Base-by-base conservation (phyloP, 2,888 invertebrate species). In the Pristionchus arcanus region DNA sequence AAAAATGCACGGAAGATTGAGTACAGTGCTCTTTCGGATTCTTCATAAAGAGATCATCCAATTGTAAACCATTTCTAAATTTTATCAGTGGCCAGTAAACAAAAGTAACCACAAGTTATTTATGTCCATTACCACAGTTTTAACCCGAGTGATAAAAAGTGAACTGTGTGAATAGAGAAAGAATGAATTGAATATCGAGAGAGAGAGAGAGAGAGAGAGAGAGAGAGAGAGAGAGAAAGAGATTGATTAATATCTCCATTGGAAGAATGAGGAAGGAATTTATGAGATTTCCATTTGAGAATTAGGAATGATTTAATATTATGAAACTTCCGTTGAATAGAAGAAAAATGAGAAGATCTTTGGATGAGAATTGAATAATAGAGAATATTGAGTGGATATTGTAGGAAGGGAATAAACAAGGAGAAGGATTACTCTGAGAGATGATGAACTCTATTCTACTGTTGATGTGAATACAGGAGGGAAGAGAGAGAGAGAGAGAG, bases 391-490 rank as follows among this genome's bases (percentile, higher is more conserved):
- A n/a, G 68, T 25, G 68, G 68, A 25, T 68, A 28, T 74, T 74
- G 34, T 19, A 66, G 28, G n/a, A 49, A 16, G 42, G 42, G 49
- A 53, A 81, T 34, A 34, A 37, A 74, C 37, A 74, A 28, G 21
- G 71, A 37, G 71, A 74, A 49, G 34, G 28, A n/a, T 71, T 28
- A 71, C 28, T 34, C 31, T 42, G 49, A n/a, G n/a, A 13, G n/a
- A 49, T 49, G 19, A 15, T 81, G 81, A 49, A 81, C 81, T 53
- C n/a, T 81, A 49, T 81, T 81, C 81, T 81, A 53, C 49, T 42
- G 2, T 42, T 77, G 42, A 55, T 55, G 21, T 21, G 15, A n/a
- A n/a, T n/a, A n/a, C n/a, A 55, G 19, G 55, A 55, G 55, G 21
- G 55, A 55, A 55, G 55, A 21, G 21, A 55, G 55, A 15, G 55